A percentile compares a stretch with the other conserved stretches of the same genome.
These are phyloP conservation scores for Corydoras sp. DNA, from an alignment of 2,113 vertebrate genomes.

Conservation along the genomic window DNA sequence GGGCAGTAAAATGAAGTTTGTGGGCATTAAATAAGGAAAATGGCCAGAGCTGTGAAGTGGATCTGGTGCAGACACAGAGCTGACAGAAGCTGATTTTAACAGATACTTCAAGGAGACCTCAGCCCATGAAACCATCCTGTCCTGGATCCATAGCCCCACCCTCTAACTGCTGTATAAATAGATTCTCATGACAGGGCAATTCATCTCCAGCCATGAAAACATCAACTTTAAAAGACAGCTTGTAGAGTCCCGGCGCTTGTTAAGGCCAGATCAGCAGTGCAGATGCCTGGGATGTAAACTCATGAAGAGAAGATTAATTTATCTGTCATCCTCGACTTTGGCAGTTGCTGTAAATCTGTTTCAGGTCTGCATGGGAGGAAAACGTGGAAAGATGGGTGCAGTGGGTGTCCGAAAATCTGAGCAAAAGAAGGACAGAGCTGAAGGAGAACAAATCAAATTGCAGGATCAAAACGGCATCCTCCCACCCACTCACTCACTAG, in stretches of 20 bases:
- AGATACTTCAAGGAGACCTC: slow-evolving; percentile 78
- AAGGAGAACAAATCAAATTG: slow-evolving; percentile 52
- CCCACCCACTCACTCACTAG: slow-evolving; percentile 44
- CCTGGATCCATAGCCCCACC: slow-evolving; percentile 77
- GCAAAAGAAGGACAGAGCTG: slow-evolving; percentile 45
- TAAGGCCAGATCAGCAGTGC: slow-evolving; percentile 88
- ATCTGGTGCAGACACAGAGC: slow-evolving; percentile 56
- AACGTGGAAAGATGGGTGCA: slow-evolving; percentile 30
- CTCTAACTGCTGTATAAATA: slow-evolving; percentile 88
- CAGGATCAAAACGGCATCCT: slow-evolving; percentile 55
- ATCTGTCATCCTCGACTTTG: slow-evolving; percentile 89
- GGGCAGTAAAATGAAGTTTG: slow-evolving; percentile 41
- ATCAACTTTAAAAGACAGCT: slow-evolving; percentile 90
- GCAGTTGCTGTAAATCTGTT: slow-evolving; percentile 93
- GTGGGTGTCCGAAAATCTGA: slow-evolving; percentile 44
- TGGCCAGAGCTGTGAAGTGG: slow-evolving; percentile 37
- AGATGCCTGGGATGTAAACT: slow-evolving; percentile 89
- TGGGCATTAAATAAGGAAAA: slow-evolving; percentile 33
- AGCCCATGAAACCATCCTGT: slow-evolving; percentile 82
- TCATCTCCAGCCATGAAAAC: slow-evolving; percentile 90
- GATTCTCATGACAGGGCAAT: slow-evolving; percentile 91
- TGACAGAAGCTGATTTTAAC: slow-evolving; percentile 73
- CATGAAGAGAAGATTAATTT: slow-evolving; percentile 96
- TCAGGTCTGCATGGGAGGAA: slow-evolving; percentile 65
- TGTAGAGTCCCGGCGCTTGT: slow-evolving; percentile 84